Evolutionary conservation across 2,797 vertebrate species (phyloP), one percentile per base, ranked within the genome.

Genomic region (Crypturellus tataupa): DNA sequence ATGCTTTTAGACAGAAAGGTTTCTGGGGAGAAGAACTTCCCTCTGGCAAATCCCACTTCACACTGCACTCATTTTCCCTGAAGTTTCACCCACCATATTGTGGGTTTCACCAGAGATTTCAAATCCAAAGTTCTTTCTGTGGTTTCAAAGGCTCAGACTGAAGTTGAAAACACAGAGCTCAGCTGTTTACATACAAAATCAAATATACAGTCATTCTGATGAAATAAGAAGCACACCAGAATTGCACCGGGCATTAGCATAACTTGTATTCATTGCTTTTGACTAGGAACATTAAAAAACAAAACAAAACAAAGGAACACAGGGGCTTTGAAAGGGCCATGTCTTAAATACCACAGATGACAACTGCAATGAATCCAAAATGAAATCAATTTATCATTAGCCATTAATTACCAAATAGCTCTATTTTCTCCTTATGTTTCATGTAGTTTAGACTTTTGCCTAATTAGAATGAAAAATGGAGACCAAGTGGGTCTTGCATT

Each of bases 391-490:
- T 96, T 93, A 92, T 95, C 91, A 93, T 95, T 96, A 92, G 60
- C 68, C 53, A 64, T 96, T 96, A 95, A 95, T 96, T 95, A 94
- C 93, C 73, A 88, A 93, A 94, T 95, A 90, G 75, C 83, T 94
- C 53, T 93, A 56, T 94, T 97, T 93, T 93, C 78, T 78, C 89
- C 95, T 94, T 95, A 94, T 96, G 95, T 92, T 94, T 96, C 91
- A 88, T n/a, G 87, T 93, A 93, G 70, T 87, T 88, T 80, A 86
- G 67, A 82, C 71, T 92, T 90, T 9, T 63, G 71, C n/a, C 24
- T 95, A 93, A 95, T 96, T 89, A 94, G 75, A 82, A 79, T 92
- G 93, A 94, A 91, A 94, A 94, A 94, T 94, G 68, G 85, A 94
- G 89, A 64, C 33, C 62, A 68, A 91, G 76, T 65, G 27, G 79